These are phyloP conservation scores for Cancer borealis DNA, from an alignment of 2,888 invertebrate species.

Conservation along the genomic window DNA sequence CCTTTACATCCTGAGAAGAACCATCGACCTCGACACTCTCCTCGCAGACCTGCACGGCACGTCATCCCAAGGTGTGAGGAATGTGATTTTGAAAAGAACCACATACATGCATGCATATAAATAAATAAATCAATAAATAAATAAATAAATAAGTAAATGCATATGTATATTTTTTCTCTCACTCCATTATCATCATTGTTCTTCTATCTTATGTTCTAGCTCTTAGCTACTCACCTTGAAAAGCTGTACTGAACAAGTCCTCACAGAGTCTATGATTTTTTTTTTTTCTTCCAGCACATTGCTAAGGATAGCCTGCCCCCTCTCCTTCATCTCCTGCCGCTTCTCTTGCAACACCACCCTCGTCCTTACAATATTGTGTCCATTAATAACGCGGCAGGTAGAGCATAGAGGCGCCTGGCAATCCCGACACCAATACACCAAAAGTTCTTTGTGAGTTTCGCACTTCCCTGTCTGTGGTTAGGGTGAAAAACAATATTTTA, in stretches of 20 bases:
- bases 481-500: not conserved
- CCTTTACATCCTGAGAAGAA: conserved; percentile 58
- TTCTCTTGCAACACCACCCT: conserved; percentile 50
- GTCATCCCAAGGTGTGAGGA: not conserved
- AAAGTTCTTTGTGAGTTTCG: conserved; percentile 36
- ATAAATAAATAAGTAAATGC: too few relatives aligned
- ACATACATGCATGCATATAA: not conserved
- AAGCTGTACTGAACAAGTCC: conserved; percentile 59
- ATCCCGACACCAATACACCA: conserved; percentile 73
- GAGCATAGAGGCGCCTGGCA: conserved; percentile 71
- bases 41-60: conserved; percentile 23
- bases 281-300: conserved; percentile 55
- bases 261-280: conserved; percentile 53
- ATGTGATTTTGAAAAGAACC: not conserved
- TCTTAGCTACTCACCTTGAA: conserved; percentile 10
- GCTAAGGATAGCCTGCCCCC: conserved; percentile 47
- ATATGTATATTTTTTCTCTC: not conserved
- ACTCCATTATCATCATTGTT: not conserved
- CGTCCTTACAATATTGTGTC: conserved; percentile 70
- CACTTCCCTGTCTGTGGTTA: conserved; percentile 51
- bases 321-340: conserved; percentile 53
- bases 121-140: not conserved
- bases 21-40: conserved; percentile 39
- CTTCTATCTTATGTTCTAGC: not conserved
- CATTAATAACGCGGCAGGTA: conserved; percentile 66